Evolutionary conservation across 2,888 invertebrate genomes (phyloP).

Genomic region (Charanyca ferruginea): DNA sequence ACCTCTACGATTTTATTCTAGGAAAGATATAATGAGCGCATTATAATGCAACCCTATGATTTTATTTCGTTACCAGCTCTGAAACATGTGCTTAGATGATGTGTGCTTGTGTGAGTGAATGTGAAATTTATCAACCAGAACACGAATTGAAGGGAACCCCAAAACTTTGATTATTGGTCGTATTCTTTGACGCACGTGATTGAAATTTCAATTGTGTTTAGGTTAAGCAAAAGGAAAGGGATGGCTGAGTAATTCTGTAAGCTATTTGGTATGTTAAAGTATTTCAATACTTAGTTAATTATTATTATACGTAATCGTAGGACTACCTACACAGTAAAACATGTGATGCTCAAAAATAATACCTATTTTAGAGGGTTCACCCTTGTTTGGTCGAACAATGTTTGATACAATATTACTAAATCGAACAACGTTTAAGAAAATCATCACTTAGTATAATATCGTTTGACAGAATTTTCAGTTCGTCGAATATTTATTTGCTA

Average conservation of each 20-base stretch:
- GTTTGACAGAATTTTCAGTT: too few species aligned
- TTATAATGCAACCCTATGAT: conserved; percentile 27
- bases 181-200: conserved; percentile 52
- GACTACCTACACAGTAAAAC: too few species aligned
- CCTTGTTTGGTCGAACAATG: too few species aligned
- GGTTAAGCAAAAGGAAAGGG: not conserved
- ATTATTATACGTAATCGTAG: too few species aligned
- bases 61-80: conserved; percentile 17
- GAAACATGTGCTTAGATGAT: conserved; percentile 1
- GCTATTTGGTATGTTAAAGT: not conserved
- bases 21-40: conserved; percentile 15
- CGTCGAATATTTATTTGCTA: too few species aligned
- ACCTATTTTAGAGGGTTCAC: too few species aligned
- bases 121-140: conserved; percentile 38
- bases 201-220: conserved; percentile 45
- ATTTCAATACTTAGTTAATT: too few species aligned
- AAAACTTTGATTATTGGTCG: conserved; percentile 50
- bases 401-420: too few species aligned
- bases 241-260: not conserved
- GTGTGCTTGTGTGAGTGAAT: conserved; percentile 27
- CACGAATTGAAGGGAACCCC: conserved; percentile 40
- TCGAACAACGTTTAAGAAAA: too few species aligned
- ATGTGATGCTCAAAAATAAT: too few species aligned
- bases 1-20: conserved; percentile 16
- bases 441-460: too few species aligned